Percentiles rank a stretch among this genome's conserved stretches.
Conservation (phyloP, 2,113 vertebrate species). For the Megalops atlanticus region DNA sequence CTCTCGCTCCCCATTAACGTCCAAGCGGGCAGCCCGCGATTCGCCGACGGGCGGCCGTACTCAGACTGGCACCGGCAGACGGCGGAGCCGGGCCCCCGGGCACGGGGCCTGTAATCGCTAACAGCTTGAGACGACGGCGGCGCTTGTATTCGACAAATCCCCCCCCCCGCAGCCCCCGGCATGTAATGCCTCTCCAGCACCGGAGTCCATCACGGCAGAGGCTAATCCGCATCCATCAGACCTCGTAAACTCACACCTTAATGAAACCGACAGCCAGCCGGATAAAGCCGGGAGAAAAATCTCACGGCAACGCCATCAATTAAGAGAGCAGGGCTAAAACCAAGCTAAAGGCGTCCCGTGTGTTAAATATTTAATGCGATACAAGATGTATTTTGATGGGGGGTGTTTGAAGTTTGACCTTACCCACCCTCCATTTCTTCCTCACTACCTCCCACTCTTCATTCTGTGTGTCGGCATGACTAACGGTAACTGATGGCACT, state of each 20-base stretch:
- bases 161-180: slow-evolving; percentile 33
- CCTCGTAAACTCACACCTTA: slow-evolving; percentile 48
- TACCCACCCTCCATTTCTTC: not conserved
- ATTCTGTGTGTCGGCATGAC: slow-evolving; percentile 36
- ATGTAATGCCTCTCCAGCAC: slow-evolving; percentile 50
- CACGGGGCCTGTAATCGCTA: not conserved
- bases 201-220: slow-evolving; percentile 17
- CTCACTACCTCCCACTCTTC: slow-evolving; percentile 25
- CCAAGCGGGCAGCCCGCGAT: slow-evolving; percentile 46
- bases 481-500: slow-evolving; percentile 24
- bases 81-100: slow-evolving; percentile 18
- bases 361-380: slow-evolving; percentile 6
- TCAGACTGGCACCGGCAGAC: slow-evolving; percentile 47
- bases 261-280: slow-evolving; percentile 44
- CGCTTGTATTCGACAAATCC: slow-evolving; percentile 48
- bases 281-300: slow-evolving; percentile 46
- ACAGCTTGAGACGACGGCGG: slow-evolving; percentile 40
- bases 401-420: not conserved
- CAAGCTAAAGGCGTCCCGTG: not conserved
- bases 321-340: slow-evolving; percentile 45
- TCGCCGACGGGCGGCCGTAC: slow-evolving; percentile 36
- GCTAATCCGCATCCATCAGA: slow-evolving; percentile 53
- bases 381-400: not conserved
- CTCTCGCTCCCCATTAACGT: slow-evolving; percentile 26
- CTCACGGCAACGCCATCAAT: slow-evolving; percentile 46